Base-by-base conservation (phyloP, 2,888 invertebrate genomes). In the Polydrusus pterygomalis region DNA sequence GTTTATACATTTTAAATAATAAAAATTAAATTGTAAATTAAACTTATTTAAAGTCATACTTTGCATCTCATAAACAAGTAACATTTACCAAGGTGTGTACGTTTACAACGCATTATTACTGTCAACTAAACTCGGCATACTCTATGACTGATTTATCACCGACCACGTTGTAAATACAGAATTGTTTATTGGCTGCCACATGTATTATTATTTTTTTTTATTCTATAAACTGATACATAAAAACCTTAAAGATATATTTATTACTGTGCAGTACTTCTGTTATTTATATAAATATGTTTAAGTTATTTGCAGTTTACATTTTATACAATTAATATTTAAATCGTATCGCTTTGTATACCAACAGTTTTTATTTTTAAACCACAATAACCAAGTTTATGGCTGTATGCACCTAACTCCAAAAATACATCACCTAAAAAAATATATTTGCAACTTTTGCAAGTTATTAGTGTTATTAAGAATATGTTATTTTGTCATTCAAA, bases 121-220 rank as follows among this genome's bases (percentile, higher is more conserved):
- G 8, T 8, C 34, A 9, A 25, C 10, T 34, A 34, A 34, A 34
- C 2, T 34, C 1, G 7, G 1, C 34, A 34, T 34, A 34, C 34
- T 9, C 7, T 34, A 6, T 34, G 34, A 7, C 34, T 10, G 10
- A 34, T 34, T 34, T 8, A 34, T 1, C 10, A 34, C 34, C 34
- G 34, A 34, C 8, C 7, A 34, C 34, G 6, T 9, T 34, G 34
- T 34, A 34, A 9, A 34, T 34, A 34, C 10, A 34, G 11, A 2
- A 38, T 38, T 30, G 17, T 18, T 34, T 15, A 56, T 56, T 56
- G 15, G 56, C 18, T 56, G 56, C 34, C 18, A 56, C 8, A 34
- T 9, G 15, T 13, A 20, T n/a, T n/a, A n/a, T n/a, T n/a, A n/a
- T 51, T 51, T 51, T 34, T 34, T 34, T 34, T 7, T 10, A 34